phyloP scores from a whole-genome alignment of 2,888 invertebrate genomes.

The Julus scanicus region DNA sequence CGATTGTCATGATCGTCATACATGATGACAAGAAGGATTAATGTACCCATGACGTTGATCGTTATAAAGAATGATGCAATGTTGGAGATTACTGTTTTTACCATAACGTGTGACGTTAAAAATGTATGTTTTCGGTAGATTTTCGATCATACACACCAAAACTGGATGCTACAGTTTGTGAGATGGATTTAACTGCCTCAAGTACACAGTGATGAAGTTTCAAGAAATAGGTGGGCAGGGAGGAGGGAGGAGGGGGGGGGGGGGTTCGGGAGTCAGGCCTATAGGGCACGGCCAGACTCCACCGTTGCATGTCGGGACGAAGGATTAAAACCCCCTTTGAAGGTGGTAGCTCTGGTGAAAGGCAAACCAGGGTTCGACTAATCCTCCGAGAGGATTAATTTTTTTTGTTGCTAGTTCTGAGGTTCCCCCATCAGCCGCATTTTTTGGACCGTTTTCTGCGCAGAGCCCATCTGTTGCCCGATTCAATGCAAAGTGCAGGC shows the following conservation, averaged over 20 bases:
- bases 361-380: slow-evolving; percentile 40
- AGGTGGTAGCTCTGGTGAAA: slow-evolving; percentile 39
- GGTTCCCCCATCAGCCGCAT: slow-evolving; percentile 18
- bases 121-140: no score
- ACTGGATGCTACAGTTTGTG: background rate
- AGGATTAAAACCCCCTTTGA: slow-evolving; percentile 40
- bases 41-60: no score
- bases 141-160: background rate
- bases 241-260: background rate
- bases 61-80: no score
- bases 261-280: no score
- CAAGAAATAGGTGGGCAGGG: background rate
- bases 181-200: slow-evolving; percentile 5
- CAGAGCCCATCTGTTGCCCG: slow-evolving; percentile 45
- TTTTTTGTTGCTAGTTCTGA: slow-evolving; percentile 28
- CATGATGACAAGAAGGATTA: no score
- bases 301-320: slow-evolving; percentile 32
- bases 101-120: no score
- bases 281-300: background rate
- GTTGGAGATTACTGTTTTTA: no score
- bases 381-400: slow-evolving; percentile 32
- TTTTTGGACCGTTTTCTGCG: slow-evolving; percentile 41
- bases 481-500: slow-evolving; percentile 34
- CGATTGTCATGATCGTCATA: no score
- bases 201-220: background rate